Evolutionary conservation across 2,888 invertebrate species (phyloP).

Genomic region (Nudaria mundana): DNA sequence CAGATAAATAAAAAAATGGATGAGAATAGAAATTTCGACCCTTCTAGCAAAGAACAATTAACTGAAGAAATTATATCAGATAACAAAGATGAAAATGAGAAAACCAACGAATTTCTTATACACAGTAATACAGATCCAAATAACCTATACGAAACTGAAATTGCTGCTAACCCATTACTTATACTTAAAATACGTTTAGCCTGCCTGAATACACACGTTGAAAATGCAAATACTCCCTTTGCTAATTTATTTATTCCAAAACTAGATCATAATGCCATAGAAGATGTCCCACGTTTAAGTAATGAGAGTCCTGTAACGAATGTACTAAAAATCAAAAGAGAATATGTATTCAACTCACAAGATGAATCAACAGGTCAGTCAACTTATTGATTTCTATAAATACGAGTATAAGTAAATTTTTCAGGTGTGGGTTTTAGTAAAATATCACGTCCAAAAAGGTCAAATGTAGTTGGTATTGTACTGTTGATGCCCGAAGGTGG

Average conservation of each 20-base stretch:
- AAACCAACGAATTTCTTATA: constrained; percentile 45
- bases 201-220: constrained; percentile 46
- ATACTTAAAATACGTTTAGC: constrained; percentile 64
- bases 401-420: neutral
- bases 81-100: constrained; percentile 26
- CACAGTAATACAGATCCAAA: constrained; percentile 39
- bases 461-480: neutral
- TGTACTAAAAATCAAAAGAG: constrained; percentile 51
- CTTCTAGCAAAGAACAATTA: constrained; percentile 31
- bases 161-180: constrained; percentile 55
- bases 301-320: constrained; percentile 42
- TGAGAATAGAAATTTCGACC: constrained; percentile 45
- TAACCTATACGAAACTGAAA: constrained; percentile 42
- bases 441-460: constrained; percentile 2
- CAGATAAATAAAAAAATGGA: constrained; percentile 36
- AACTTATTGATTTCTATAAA: neutral
- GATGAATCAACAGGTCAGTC: constrained; percentile 38
- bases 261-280: constrained; percentile 33
- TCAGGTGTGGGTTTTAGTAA: neutral
- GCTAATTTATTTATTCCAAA: constrained; percentile 27
- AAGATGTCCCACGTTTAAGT: constrained; percentile 25
- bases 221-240: constrained; percentile 34
- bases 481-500: neutral
- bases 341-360: constrained; percentile 37
- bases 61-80: constrained; percentile 31